Evolutionary conservation across 2,797 vertebrate species (phyloP).

Genomic region (Aulostomus chinensis): DNA sequence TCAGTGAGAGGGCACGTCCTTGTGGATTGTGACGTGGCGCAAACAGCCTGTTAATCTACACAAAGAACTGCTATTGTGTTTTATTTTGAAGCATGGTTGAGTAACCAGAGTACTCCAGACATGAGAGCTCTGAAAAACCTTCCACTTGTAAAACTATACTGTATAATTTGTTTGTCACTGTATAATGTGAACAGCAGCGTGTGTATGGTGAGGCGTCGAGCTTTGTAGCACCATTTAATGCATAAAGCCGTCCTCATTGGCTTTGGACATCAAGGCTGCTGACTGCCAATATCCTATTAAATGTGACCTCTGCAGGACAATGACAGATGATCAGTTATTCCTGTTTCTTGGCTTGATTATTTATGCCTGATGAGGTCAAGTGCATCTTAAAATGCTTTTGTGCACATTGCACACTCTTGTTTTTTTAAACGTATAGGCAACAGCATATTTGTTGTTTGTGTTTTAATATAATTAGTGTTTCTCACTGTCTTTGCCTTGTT

Average conservation of each 20-base stretch:
- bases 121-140: no score
- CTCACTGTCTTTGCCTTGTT: not conserved
- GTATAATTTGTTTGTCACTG: no score
- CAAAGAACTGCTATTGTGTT: no score
- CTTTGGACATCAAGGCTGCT: constrained; percentile 28
- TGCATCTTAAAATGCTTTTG: no score
- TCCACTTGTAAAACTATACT: constrained; percentile 39
- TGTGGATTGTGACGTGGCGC: no score
- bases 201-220: not conserved
- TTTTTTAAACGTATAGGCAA: not conserved
- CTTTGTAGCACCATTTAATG: not conserved
- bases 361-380: constrained; percentile 18
- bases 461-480: no score
- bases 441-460: no score
- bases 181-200: constrained; percentile 15
- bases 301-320: constrained; percentile 57
- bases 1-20: no score
- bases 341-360: constrained; percentile 11
- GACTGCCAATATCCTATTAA: constrained; percentile 49
- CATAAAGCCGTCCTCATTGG: no score
- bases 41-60: no score
- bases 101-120: no score
- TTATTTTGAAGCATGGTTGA: no score
- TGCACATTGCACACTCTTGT: not conserved
- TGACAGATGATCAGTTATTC: constrained; percentile 50